A percentile compares a stretch with the other conserved stretches of the same genome.
phyloP scores from a whole-genome alignment of 1,140 invertebrate genomes.

The Argopecten irradians region DNA sequence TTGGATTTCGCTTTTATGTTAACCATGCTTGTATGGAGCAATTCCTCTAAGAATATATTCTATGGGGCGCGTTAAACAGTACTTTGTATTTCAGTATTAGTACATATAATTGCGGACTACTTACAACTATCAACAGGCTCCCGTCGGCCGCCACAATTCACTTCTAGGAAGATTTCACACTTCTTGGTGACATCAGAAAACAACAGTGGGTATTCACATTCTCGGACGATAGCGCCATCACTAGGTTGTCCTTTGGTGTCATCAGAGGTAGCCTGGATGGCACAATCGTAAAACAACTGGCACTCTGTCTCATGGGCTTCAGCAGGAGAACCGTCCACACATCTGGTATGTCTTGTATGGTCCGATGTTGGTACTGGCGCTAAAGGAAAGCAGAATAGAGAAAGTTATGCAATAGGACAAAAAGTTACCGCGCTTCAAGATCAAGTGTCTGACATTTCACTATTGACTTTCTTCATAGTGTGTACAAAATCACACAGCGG shows the following conservation, averaged over 20 bases:
- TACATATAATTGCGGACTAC: neutral
- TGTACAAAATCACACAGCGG: too few species aligned
- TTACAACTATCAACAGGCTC: slow-evolving; percentile 32
- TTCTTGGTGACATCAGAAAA: slow-evolving; percentile 26
- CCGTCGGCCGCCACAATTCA: slow-evolving; percentile 25
- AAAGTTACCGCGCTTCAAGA: too few species aligned
- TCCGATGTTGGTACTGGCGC: neutral
- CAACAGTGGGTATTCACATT: slow-evolving; percentile 20
- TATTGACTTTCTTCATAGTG: too few species aligned
- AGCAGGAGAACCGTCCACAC: neutral
- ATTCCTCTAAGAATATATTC: too few species aligned
- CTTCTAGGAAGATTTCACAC: slow-evolving; percentile 32
- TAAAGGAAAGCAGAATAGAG: too few species aligned
- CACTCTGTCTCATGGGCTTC: neutral
- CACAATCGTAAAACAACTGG: neutral
- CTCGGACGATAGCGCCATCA: neutral
- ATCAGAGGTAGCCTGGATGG: neutral
- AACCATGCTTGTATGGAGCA: too few species aligned
- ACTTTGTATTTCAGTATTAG: too few species aligned
- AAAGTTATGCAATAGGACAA: too few species aligned
- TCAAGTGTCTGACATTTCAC: too few species aligned
- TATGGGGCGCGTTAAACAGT: too few species aligned
- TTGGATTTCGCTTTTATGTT: too few species aligned
- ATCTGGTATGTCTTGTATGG: neutral
- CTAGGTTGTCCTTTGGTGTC: neutral